Conservation (phyloP, 2,797 vertebrate species). For the Furcifer pardalis region DNA sequence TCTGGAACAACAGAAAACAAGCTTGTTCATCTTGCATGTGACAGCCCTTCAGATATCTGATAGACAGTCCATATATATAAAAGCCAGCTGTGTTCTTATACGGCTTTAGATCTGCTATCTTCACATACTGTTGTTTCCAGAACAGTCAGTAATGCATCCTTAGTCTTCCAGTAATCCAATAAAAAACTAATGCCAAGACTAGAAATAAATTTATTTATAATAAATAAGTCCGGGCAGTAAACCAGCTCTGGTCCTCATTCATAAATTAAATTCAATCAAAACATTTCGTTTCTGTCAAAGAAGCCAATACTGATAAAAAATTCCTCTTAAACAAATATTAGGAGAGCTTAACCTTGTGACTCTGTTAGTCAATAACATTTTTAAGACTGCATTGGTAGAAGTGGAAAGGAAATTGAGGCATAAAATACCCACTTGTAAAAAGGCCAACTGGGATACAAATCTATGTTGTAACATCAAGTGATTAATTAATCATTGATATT, state of each 20-base stretch:
- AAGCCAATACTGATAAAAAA: not conserved
- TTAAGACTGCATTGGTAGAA: not conserved
- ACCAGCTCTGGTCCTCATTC: not conserved
- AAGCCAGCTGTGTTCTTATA: not conserved
- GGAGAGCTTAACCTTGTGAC: not conserved
- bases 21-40: not conserved
- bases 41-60: not conserved
- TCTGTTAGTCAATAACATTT: not conserved
- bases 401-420: not conserved
- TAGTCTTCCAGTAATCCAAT: conserved; percentile 12
- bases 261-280: not conserved
- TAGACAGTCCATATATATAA: not conserved
- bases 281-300: conserved; percentile 11
- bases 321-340: conserved; percentile 6
- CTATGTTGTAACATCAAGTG: not conserved
- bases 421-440: not conserved
- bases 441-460: not conserved
- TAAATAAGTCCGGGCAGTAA: conserved; percentile 16
- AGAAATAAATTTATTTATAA: no score
- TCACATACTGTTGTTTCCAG: conserved; percentile 7
- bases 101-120: not conserved
- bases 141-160: not conserved
- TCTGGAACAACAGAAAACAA: no score
- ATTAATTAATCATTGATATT: not conserved
- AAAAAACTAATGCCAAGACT: not conserved